Conservation (phyloP, 2,888 invertebrate genomes). For the Hypselothyrea guttata region DNA sequence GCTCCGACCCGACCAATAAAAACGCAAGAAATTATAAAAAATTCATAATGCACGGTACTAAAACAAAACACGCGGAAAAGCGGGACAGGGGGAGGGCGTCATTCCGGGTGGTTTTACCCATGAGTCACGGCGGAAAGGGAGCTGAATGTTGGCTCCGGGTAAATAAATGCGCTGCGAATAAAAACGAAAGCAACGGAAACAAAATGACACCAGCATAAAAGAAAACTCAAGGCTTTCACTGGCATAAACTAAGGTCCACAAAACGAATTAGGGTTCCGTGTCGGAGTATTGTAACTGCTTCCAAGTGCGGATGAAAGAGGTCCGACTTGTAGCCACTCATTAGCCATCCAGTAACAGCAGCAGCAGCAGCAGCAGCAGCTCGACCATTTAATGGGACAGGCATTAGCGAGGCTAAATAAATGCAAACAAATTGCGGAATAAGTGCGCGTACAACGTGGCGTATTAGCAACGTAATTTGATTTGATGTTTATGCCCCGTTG, state of each 20-base stretch:
- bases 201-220: constrained; percentile 36
- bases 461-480: constrained; percentile 75
- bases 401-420: constrained; percentile 42
- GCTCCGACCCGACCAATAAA: constrained; percentile 51
- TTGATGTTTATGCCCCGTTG: constrained; percentile 65
- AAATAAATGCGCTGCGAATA: constrained; percentile 49
- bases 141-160: constrained; percentile 30
- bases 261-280: constrained; percentile 18
- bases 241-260: constrained; percentile 24
- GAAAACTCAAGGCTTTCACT: constrained; percentile 17
- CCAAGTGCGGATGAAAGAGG: not conserved
- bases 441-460: constrained; percentile 64
- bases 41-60: constrained; percentile 66
- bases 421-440: constrained; percentile 64
- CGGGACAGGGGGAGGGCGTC: constrained; percentile 5
- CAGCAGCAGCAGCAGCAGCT: constrained; percentile 16
- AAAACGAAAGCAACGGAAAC: constrained; percentile 31
- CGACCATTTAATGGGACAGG: constrained; percentile 41
- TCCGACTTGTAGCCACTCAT: constrained; percentile 35
- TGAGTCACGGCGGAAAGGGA: constrained; percentile 51
- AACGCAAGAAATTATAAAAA: constrained; percentile 67
- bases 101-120: constrained; percentile 25
- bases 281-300: not conserved
- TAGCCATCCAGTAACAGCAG: constrained; percentile 31
- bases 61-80: constrained; percentile 35